Evolutionary conservation across 2,888 invertebrate genomes (phyloP).

Genomic region (Candidula unifasciata): DNA sequence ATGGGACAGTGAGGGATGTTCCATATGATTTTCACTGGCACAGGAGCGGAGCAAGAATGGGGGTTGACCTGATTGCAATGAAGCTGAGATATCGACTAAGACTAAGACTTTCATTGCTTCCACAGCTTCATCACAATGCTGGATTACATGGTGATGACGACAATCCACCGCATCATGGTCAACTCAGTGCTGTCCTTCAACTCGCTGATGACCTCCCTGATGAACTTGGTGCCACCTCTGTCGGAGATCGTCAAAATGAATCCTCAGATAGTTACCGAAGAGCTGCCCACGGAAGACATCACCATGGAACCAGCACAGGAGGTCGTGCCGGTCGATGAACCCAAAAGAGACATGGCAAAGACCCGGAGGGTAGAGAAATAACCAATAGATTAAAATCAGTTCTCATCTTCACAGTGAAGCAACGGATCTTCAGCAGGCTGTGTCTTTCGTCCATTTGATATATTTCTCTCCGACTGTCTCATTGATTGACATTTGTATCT

Average conservation of each 20-base stretch:
- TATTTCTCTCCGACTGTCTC: too few relatives aligned
- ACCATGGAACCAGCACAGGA: constrained; percentile 15
- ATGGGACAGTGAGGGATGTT: too few relatives aligned
- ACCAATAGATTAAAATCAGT: too few relatives aligned
- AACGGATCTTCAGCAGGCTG: too few relatives aligned
- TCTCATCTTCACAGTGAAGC: too few relatives aligned
- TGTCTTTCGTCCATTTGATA: too few relatives aligned
- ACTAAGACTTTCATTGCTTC: not conserved
- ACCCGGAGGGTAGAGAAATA: not conserved
- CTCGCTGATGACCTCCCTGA: constrained; percentile 1
- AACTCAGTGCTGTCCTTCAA: constrained; percentile 14
- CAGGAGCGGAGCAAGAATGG: too few relatives aligned
- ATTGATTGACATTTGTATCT: too few relatives aligned
- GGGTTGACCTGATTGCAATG: too few relatives aligned
- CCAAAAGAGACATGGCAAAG: not conserved
- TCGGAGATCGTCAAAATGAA: constrained; percentile 18
- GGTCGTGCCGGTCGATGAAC: not conserved
- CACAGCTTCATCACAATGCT: constrained; percentile 43
- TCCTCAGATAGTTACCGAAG: constrained; percentile 2
- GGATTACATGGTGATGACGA: constrained; percentile 47
- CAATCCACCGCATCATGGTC: constrained; percentile 27
- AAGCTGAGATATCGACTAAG: too few relatives aligned
- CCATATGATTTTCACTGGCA: too few relatives aligned
- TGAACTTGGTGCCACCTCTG: not conserved
- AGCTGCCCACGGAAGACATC: constrained; percentile 27